Percentiles rank a stretch among this genome's conserved stretches.
Evolutionary conservation across 2,797 vertebrate species (phyloP).

Genomic region (Arremon brunneinucha): DNA sequence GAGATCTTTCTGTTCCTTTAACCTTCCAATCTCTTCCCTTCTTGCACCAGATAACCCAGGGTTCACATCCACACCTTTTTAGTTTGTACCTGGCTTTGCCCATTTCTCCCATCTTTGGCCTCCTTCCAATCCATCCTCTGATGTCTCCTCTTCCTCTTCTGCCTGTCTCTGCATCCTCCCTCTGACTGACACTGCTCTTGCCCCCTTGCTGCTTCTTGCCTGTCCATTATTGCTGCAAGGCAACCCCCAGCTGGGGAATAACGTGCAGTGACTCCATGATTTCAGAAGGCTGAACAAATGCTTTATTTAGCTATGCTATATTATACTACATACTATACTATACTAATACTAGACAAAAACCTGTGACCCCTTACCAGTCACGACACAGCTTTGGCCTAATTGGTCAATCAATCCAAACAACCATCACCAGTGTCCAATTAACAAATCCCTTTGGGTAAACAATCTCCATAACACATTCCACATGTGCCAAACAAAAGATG

Average conservation of each 20-base stretch:
- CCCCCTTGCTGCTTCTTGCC: neutral
- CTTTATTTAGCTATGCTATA: neutral
- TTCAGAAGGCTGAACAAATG: neutral
- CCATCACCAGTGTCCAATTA: no score
- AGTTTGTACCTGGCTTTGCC: neutral
- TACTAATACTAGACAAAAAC: neutral
- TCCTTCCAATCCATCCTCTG: neutral
- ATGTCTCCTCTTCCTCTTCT: neutral
- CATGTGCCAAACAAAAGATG: no score
- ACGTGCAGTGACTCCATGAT: neutral
- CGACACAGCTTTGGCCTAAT: no score
- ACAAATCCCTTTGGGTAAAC: no score
- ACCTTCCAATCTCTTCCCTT: neutral
- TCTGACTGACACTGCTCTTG: neutral
- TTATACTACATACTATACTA: neutral
- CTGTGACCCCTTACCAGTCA: neutral
- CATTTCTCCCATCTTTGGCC: neutral
- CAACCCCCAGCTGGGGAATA: neutral
- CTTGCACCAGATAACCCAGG: neutral
- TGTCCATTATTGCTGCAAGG: neutral
- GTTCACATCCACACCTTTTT: neutral
- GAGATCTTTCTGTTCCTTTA: neutral
- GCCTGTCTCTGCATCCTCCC: no score
- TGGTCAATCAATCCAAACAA: no score
- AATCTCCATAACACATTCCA: no score